phyloP scores from a whole-genome alignment of 2,113 vertebrate genomes.

The Archocentrus centrarchus region DNA sequence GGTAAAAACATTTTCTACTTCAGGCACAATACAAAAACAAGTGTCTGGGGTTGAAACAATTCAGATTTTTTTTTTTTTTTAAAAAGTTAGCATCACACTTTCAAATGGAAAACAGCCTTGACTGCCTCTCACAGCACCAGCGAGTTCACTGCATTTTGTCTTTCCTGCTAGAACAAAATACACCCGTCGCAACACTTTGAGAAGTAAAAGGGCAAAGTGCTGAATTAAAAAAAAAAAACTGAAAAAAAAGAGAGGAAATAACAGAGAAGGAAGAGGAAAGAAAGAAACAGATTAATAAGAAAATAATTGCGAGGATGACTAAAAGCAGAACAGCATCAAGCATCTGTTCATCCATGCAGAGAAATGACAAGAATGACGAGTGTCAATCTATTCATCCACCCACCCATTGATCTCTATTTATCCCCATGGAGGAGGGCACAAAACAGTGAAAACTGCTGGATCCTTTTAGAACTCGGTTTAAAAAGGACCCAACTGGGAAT shows the following conservation, averaged over 20 bases:
- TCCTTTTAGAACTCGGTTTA: not conserved
- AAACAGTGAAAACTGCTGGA: not conserved
- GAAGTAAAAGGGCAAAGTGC: not conserved
- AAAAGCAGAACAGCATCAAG: not conserved
- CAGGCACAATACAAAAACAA: slow-evolving; percentile 13
- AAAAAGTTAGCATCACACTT: slow-evolving; percentile 12
- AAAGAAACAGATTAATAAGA: not conserved
- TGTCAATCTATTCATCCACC: slow-evolving; percentile 7
- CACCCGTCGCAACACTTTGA: not conserved
- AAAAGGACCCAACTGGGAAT: not conserved
- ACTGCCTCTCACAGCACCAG: slow-evolving; percentile 16
- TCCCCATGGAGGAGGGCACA: not conserved
- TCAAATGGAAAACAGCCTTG: slow-evolving; percentile 30
- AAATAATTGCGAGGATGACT: slow-evolving; percentile 1
- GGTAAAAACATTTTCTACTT: slow-evolving; percentile 31
- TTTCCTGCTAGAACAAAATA: slow-evolving; percentile 11
- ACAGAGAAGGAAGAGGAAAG: not conserved
- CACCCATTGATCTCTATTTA: not conserved
- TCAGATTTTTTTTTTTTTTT: not conserved
- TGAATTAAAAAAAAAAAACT: not conserved
- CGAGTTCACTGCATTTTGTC: not conserved
- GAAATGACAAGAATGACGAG: not conserved
- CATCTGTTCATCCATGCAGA: not conserved
- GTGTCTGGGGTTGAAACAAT: not conserved
- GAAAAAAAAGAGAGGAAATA: not conserved